phyloP scores from a whole-genome alignment of 2,888 invertebrate species.

The Linnaemya tessellans region DNA sequence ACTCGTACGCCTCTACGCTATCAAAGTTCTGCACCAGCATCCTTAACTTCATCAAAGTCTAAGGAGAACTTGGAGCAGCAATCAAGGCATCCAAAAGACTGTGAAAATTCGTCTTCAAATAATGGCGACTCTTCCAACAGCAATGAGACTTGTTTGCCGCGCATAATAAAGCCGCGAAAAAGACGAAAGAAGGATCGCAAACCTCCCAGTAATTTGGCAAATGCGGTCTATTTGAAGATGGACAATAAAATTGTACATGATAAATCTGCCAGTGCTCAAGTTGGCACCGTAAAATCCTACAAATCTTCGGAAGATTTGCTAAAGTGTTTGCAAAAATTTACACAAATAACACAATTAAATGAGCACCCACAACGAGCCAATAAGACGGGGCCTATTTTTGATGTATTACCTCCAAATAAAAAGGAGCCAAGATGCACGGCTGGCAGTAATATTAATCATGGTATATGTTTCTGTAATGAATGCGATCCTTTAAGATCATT shows the following conservation, averaged over 20 bases:
- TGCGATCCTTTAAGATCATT: conserved; percentile 83
- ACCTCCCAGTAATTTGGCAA: conserved; percentile 84
- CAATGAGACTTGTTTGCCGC: conserved; percentile 88
- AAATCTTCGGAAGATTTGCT: conserved; percentile 65
- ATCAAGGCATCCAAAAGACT: conserved; percentile 30
- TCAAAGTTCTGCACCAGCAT: conserved; percentile 79
- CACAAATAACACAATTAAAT: conserved; percentile 49
- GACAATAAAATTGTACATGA: conserved; percentile 46
- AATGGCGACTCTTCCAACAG: conserved; percentile 59
- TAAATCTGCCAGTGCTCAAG: conserved; percentile 38
- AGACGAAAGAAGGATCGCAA: conserved; percentile 95
- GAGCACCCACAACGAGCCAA: neutral
- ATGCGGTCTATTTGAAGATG: conserved; percentile 64
- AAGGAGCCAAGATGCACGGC: neutral
- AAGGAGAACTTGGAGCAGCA: conserved; percentile 70
- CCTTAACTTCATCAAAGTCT: conserved; percentile 67
- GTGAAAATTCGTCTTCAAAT: conserved; percentile 56
- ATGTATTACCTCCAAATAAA: neutral
- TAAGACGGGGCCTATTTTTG: neutral
- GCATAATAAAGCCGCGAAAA: conserved; percentile 95
- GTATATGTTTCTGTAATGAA: conserved; percentile 78
- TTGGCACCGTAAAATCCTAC: conserved; percentile 46
- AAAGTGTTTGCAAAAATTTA: conserved; percentile 69
- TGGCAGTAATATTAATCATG: conserved; percentile 66
- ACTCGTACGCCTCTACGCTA: conserved; percentile 77